Percentiles rank a stretch among this genome's conserved stretches.
Evolutionary conservation across 1,140 invertebrate genomes (phyloP).

Genomic region (Thaumetopoea pityocampa): DNA sequence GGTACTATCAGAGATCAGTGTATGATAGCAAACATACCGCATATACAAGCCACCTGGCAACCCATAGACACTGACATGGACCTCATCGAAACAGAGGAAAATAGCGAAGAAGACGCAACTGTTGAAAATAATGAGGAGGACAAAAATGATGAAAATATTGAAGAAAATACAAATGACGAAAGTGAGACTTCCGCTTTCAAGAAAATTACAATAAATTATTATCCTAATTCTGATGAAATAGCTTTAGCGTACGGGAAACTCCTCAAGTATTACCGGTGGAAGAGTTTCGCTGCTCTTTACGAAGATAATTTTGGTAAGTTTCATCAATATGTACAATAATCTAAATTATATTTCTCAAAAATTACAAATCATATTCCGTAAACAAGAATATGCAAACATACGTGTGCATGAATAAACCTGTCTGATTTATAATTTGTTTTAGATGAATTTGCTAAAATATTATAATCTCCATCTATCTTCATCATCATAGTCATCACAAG

Average conservation of each 20-base stretch:
- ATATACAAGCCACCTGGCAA: slow-evolving; percentile 85
- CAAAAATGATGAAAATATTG: slow-evolving; percentile 13
- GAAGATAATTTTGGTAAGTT: slow-evolving; percentile 74
- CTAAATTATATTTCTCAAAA: slow-evolving; percentile 1
- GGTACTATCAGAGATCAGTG: slow-evolving; percentile 84
- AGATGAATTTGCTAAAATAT: no score
- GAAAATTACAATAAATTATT: slow-evolving; percentile 78
- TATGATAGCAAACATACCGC: slow-evolving; percentile 82
- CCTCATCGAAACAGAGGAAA: slow-evolving; percentile 29
- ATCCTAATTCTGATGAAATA: slow-evolving; percentile 81
- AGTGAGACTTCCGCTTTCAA: slow-evolving; percentile 29
- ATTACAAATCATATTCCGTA: no score
- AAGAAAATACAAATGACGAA: slow-evolving; percentile 18
- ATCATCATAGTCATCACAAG: no score
- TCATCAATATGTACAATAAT: no score
- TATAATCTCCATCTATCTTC: no score
- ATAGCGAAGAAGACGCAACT: slow-evolving; percentile 10
- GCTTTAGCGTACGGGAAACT: slow-evolving; percentile 82
- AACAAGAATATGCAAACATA: no score
- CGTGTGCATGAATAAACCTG: no score
- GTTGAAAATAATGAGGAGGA: slow-evolving; percentile 15
- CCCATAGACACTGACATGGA: slow-evolving; percentile 57
- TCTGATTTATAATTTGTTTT: no score
- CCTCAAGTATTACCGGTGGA: slow-evolving; percentile 83
- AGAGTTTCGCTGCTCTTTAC: slow-evolving; percentile 81